A percentile compares a stretch with the other conserved stretches of the same genome.
Conservation (phyloP, 1,140 invertebrate species). For the Drosophila truncata region DNA sequence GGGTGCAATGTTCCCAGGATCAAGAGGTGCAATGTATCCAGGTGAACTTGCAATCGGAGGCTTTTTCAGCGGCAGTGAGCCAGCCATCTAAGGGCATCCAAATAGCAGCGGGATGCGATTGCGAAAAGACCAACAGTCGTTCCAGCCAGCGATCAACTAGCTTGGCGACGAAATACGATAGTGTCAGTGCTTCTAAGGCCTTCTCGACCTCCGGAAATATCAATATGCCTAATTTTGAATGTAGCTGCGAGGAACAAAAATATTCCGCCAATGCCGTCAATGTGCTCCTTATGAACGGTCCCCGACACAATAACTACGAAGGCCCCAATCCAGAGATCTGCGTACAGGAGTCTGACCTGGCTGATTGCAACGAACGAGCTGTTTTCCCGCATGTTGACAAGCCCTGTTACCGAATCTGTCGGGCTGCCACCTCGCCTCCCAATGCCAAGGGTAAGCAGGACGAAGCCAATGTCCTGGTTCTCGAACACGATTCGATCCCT, state of each 20-base stretch:
- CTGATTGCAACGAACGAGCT: constrained; percentile 26
- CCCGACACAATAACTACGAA: constrained; percentile 3
- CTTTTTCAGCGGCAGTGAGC: too few species aligned
- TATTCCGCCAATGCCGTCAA: constrained; percentile 37
- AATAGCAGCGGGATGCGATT: not conserved
- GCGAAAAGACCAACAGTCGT: not conserved
- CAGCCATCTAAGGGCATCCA: not conserved
- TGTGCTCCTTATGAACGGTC: constrained; percentile 54
- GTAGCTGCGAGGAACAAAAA: not conserved
- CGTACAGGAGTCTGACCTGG: constrained; percentile 51
- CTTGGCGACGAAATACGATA: not conserved
- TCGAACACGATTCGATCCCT: constrained; percentile 9
- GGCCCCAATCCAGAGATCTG: constrained; percentile 35
- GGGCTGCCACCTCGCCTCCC: constrained; percentile 11
- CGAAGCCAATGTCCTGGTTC: constrained; percentile 43
- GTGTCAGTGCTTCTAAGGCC: not conserved
- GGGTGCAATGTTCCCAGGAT: constrained; percentile 23
- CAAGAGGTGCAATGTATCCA: constrained; percentile 19
- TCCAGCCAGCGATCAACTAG: not conserved
- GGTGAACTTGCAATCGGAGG: not conserved
- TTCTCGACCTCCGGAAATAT: not conserved
- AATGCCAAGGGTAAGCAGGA: not conserved
- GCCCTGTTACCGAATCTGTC: constrained; percentile 49
- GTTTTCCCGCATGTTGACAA: constrained; percentile 42
- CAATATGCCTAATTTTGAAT: not conserved